phyloP scores from a whole-genome alignment of 1,140 invertebrate species.

The Whitmania pigra region DNA sequence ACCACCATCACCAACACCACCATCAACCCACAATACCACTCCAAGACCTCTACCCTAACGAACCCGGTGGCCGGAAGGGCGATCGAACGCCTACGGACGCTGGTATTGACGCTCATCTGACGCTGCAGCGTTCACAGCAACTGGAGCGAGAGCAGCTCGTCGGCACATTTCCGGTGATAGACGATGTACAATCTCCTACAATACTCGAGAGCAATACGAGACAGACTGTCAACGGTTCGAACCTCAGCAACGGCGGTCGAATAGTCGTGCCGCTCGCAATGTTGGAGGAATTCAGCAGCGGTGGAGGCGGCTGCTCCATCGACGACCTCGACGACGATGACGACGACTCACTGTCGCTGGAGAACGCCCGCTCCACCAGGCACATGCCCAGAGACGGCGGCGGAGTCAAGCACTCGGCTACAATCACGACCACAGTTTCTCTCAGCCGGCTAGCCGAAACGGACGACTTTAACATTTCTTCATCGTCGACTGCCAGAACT shows the following conservation, averaged over 20 bases:
- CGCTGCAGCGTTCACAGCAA: not conserved
- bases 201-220: not conserved
- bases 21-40: not conserved
- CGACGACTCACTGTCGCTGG: not conserved
- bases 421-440: not conserved
- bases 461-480: not conserved
- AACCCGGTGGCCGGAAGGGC: not conserved
- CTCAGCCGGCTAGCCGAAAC: not conserved
- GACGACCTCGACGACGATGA: slow-evolving; percentile 14
- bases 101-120: not conserved
- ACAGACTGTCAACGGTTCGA: not conserved
- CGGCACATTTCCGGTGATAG: too few relatives aligned
- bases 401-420: not conserved
- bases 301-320: slow-evolving; percentile 2
- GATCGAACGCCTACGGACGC: not conserved
- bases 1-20: not conserved
- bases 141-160: too few relatives aligned
- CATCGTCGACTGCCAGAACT: not conserved
- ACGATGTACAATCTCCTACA: too few relatives aligned
- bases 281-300: slow-evolving; percentile 16
- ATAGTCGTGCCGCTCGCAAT: slow-evolving; percentile 17
- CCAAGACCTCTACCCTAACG: slow-evolving; percentile 9
- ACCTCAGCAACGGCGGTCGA: not conserved
- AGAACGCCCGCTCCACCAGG: not conserved
- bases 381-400: not conserved